phyloP scores from a whole-genome alignment of 2,888 invertebrate species.

The Cantharis nigra region DNA sequence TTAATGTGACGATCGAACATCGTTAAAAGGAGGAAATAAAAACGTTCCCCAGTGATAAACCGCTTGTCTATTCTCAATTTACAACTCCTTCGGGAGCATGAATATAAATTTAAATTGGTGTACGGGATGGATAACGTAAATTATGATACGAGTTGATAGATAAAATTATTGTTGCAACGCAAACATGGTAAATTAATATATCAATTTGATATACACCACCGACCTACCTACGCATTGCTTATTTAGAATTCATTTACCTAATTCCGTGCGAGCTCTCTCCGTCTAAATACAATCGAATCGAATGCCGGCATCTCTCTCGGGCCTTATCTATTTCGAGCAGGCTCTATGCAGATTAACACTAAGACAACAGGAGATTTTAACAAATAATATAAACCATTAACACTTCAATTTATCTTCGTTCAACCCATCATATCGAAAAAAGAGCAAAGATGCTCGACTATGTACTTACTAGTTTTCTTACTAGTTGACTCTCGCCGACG shows the following conservation, averaged over 20 bases:
- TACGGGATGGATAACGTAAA: neutral
- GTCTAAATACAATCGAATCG: conserved; percentile 6
- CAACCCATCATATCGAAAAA: neutral
- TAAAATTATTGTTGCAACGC: conserved; percentile 20
- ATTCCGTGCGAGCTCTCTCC: conserved; percentile 27
- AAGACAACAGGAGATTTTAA: conserved; percentile 31
- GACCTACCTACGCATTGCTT: conserved; percentile 33
- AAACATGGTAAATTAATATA: conserved; percentile 25
- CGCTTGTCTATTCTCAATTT: conserved; percentile 15
- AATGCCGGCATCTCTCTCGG: conserved; percentile 26
- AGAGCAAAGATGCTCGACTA: conserved; percentile 5
- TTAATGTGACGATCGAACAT: conserved; percentile 3
- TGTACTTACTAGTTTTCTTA: conserved; percentile 5
- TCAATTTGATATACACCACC: conserved; percentile 20
- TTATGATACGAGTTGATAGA: conserved; percentile 21
- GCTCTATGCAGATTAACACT: conserved; percentile 35
- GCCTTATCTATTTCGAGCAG: conserved; percentile 36
- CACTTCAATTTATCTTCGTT: conserved; percentile 6
- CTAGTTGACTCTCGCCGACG: conserved; percentile 25
- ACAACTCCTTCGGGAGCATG: conserved; percentile 7
- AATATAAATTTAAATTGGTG: conserved; percentile 11
- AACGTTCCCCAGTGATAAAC: conserved; percentile 14
- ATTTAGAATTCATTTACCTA: conserved; percentile 35
- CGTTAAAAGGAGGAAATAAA: conserved; percentile 6
- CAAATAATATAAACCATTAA: conserved; percentile 9